Base-by-base conservation (phyloP, 2,888 invertebrate species). In the Brachyopa scutellaris region DNA sequence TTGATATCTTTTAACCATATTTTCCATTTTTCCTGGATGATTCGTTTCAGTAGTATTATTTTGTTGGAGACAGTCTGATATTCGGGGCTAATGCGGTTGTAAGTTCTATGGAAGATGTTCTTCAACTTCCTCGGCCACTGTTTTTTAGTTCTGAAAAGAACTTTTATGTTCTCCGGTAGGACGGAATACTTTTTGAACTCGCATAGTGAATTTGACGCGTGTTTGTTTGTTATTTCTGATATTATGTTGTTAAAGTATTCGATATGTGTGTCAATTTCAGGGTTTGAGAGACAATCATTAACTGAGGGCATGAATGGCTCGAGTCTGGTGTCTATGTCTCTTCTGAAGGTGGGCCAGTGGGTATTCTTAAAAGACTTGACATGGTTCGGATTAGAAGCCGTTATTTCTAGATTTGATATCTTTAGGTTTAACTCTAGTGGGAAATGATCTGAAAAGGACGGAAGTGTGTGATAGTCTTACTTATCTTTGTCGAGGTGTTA, bases 11-110 rank as follows among this genome's bases (percentile, higher is more conserved):
- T n/a, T n/a, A n/a, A n/a, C n/a, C n/a, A n/a, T n/a, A n/a, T n/a
- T n/a, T n/a, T n/a, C n/a, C n/a, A n/a, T n/a, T n/a, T n/a, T n/a
- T n/a, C n/a, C n/a, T n/a, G n/a, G n/a, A n/a, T n/a, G n/a, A n/a
- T n/a, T n/a, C n/a, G n/a, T n/a, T n/a, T n/a, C n/a, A n/a, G 7
- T n/a, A 51, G 17, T 19, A 8, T 6, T 69, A 47, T 11, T 69
- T 57, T 1, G 9, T 6, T 9, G 45, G 8, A 4, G 55, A 38
- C 6, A 1, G 6, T 7, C 9, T 21, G 7, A n/a, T 42, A 42
- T 19, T 42, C 42, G 8, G 8, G 2, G n/a, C 15, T 19, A 9
- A 3, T 42, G 40, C 17, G 40, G 2, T 17, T 42, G 40, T 42
- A 19, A 2, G 21, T 19, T 42, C 42, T 42, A 8, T 19, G 40